Conservation (phyloP, 1,140 invertebrate species). For the Aphaenogaster floridana region DNA sequence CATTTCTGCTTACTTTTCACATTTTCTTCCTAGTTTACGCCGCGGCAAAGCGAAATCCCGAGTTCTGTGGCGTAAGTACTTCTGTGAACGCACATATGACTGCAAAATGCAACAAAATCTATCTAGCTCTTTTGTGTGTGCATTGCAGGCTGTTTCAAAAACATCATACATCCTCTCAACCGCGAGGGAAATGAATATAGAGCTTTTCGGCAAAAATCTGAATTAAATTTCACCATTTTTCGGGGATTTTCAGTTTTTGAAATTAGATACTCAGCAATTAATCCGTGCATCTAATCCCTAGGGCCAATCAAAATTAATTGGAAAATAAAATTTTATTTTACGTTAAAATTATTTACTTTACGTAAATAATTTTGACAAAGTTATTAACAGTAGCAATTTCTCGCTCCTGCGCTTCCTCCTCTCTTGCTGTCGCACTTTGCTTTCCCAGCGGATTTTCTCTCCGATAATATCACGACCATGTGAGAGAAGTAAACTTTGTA, state of each 20-base stretch:
- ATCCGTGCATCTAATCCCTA: background rate
- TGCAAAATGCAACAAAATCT: constrained; percentile 34
- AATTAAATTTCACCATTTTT: background rate
- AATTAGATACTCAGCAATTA: background rate
- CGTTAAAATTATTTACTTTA: background rate
- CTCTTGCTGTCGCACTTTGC: background rate
- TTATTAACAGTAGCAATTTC: constrained; percentile 6
- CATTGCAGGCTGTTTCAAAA: background rate
- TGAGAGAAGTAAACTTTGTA: constrained; percentile 13
- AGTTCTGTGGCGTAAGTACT: constrained; percentile 28
- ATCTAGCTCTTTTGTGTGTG: background rate
- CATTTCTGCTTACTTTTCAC: constrained; percentile 38
- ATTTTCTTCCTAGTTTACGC: constrained; percentile 51
- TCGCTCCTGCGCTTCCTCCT: background rate
- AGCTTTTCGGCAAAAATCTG: background rate
- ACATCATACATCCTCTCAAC: background rate
- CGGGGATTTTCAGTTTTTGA: background rate
- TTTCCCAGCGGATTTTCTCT: constrained; percentile 23
- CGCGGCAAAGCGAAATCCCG: constrained; percentile 35
- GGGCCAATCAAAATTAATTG: background rate
- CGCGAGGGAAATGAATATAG: background rate
- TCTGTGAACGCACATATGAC: constrained; percentile 16
- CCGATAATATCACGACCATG: constrained; percentile 25
- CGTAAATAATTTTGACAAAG: background rate
- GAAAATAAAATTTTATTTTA: background rate